Conservation (phyloP, 2,113 vertebrate species). For the Platysteira castanea region DNA sequence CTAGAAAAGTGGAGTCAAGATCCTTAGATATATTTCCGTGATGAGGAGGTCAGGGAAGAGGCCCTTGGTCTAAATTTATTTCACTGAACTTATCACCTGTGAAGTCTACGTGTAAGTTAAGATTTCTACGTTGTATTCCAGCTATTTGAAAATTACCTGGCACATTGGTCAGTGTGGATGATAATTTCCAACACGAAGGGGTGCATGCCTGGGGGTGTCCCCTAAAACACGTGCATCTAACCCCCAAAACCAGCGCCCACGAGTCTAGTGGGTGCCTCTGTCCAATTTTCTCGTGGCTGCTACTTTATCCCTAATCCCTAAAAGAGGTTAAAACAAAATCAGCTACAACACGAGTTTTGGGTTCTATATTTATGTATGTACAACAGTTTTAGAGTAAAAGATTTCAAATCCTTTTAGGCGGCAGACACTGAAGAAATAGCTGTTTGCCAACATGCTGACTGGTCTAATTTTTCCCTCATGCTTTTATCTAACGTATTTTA, state of each 20-base stretch:
- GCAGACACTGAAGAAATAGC: constrained; percentile 38
- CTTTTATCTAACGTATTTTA: constrained; percentile 39
- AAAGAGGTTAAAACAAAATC: background rate
- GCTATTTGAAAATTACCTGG: background rate
- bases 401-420: constrained; percentile 12
- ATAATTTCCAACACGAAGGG: background rate
- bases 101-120: background rate
- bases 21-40: background rate
- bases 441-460: constrained; percentile 38
- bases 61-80: background rate
- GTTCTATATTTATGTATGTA: background rate
- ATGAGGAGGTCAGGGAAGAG: background rate
- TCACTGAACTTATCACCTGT: background rate
- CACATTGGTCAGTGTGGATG: background rate
- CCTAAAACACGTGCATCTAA: background rate
- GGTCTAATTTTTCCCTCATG: constrained; percentile 34
- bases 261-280: background rate
- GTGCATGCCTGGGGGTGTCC: rapidly evolving
- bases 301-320: background rate
- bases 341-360: background rate
- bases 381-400: constrained; percentile 16
- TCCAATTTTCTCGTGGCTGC: background rate
- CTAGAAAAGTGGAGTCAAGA: background rate
- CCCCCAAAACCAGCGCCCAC: background rate
- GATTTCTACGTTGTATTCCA: background rate